Conservation (phyloP, 2,113 vertebrate species). For the Gulo gulo region DNA sequence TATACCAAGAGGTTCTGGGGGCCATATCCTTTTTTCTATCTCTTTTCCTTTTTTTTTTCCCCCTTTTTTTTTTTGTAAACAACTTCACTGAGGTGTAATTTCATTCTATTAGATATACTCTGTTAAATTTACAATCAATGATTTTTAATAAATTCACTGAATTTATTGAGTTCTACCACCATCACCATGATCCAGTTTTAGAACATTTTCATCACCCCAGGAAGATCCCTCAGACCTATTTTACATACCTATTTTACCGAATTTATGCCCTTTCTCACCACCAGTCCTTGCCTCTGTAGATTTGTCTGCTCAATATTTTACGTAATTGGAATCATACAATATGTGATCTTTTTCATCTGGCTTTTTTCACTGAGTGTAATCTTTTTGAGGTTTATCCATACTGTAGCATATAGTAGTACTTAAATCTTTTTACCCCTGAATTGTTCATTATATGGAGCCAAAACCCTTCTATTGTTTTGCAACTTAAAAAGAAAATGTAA, state of each 20-base stretch:
- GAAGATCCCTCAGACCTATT: neutral
- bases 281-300: neutral
- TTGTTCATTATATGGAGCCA: neutral
- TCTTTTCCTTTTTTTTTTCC: no score
- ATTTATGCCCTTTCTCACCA: neutral
- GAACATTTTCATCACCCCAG: neutral
- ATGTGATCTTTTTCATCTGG: neutral
- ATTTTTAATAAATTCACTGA: constrained; percentile 29
- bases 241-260: no score
- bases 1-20: neutral
- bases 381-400: neutral
- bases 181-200: neutral
- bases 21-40: neutral
- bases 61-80: neutral
- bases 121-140: neutral
- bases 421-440: neutral
- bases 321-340: neutral
- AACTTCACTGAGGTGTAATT: neutral
- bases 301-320: neutral
- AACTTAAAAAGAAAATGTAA: neutral
- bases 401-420: neutral
- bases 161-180: neutral
- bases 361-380: neutral
- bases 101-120: neutral
- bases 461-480: neutral